Percentiles rank a stretch among this genome's conserved stretches.
These are phyloP conservation scores for Athalia rosae DNA, from an alignment of 2,888 invertebrate genomes.

Conservation along the genomic window DNA sequence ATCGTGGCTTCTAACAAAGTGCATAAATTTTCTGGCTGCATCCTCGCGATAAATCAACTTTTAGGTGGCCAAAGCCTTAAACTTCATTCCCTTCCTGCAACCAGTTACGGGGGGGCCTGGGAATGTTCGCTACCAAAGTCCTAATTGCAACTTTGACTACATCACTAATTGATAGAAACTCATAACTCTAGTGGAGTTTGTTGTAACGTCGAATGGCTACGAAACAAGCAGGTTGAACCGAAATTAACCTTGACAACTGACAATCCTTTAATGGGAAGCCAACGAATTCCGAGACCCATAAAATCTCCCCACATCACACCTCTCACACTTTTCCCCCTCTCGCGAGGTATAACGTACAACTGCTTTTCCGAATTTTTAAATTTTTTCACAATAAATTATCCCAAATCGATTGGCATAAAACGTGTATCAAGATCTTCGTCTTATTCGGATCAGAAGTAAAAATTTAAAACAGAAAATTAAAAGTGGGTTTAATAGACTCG, in stretches of 20 bases:
- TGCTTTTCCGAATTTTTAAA: too few relatives aligned
- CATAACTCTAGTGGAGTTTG: slow-evolving; percentile 10
- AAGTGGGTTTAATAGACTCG: background rate
- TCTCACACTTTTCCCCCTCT: background rate
- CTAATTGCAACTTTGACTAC: slow-evolving; percentile 33
- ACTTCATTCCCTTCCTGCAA: background rate
- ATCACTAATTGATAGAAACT: slow-evolving; percentile 40
- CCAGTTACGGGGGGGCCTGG: background rate
- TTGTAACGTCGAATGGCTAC: background rate
- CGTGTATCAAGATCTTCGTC: background rate
- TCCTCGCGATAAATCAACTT: slow-evolving; percentile 61
- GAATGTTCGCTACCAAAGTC: slow-evolving; percentile 31
- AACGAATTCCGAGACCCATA: slow-evolving; percentile 2
- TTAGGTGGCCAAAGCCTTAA: slow-evolving; percentile 35
- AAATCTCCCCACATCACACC: background rate
- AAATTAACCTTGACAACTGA: slow-evolving; percentile 37
- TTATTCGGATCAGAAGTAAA: background rate
- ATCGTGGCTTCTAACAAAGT: slow-evolving; percentile 52
- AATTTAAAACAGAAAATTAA: slow-evolving; percentile 15
- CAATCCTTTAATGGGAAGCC: slow-evolving; percentile 35
- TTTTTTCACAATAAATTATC: too few relatives aligned
- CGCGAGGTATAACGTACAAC: too few relatives aligned
- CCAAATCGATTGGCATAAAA: too few relatives aligned
- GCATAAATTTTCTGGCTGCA: slow-evolving; percentile 57
- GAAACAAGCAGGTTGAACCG: slow-evolving; percentile 29